Conservation (phyloP, 35 echinoderm and acorn worm species). For the Stichopus chloronotus region DNA sequence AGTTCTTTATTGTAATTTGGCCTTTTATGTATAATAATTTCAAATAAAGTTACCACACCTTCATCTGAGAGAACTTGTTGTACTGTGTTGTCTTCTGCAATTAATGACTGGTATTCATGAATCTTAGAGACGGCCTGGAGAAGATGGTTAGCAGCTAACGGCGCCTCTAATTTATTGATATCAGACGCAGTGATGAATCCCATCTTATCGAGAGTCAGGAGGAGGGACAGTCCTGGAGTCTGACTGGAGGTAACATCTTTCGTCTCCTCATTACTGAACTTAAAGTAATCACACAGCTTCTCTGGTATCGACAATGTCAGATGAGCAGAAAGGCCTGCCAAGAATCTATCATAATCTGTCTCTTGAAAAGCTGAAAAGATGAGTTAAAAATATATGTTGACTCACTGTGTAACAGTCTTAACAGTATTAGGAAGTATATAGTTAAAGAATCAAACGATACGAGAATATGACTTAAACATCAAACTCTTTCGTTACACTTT, state of each 20-base stretch:
- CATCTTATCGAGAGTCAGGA: neutral
- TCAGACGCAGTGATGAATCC: slow-evolving; percentile 12
- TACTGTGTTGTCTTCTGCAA: too few species aligned
- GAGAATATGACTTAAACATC: too few species aligned
- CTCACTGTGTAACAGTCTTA: too few species aligned
- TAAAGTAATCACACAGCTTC: slow-evolving; percentile 19
- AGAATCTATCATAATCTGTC: slow-evolving; percentile 19
- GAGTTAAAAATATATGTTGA: too few species aligned
- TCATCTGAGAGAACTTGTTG: too few species aligned
- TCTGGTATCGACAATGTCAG: slow-evolving; percentile 1
- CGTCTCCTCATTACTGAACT: slow-evolving; percentile 2
- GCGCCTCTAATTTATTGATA: neutral
- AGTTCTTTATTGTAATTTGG: too few species aligned
- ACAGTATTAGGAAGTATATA: too few species aligned
- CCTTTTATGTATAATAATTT: too few species aligned
- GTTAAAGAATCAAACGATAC: too few species aligned
- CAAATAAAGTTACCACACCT: too few species aligned
- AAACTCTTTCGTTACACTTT: too few species aligned
- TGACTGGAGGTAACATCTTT: neutral
- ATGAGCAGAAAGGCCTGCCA: slow-evolving; percentile 12
- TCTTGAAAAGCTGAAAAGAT: neutral
- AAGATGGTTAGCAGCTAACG: neutral
- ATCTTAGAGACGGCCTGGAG: slow-evolving; percentile 21
- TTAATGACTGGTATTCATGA: neutral
- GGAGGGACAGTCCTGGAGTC: slow-evolving; percentile 9